Conservation (phyloP, 2,797 vertebrate species). For the Coreius guichenoti region DNA sequence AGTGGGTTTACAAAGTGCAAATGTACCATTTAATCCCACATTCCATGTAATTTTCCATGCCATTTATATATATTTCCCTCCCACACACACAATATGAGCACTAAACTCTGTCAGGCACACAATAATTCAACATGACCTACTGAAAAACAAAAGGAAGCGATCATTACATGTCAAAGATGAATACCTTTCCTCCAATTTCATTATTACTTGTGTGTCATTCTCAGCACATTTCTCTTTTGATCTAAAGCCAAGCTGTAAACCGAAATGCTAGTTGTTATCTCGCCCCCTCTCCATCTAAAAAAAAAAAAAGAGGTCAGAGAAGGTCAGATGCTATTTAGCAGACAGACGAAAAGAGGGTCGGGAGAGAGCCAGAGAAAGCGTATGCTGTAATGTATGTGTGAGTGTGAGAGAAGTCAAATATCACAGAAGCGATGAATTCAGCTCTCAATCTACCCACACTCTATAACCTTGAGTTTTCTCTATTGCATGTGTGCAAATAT, state of each 20-base stretch:
- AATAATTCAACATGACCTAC: conserved; percentile 16
- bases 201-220: conserved; percentile 20
- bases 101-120: conserved; percentile 7
- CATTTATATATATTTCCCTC: neutral
- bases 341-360: conserved; percentile 42
- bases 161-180: conserved; percentile 33
- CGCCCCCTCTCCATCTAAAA: conserved; percentile 6
- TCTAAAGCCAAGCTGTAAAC: conserved; percentile 30
- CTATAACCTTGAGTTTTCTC: conserved; percentile 33
- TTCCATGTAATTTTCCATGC: neutral
- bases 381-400: neutral
- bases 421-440: conserved; percentile 1
- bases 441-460: neutral
- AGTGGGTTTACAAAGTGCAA: neutral
- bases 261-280: conserved; percentile 22
- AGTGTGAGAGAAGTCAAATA: conserved; percentile 18
- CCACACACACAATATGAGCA: neutral
- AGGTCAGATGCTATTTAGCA: conserved; percentile 42
- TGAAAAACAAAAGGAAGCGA: conserved; percentile 22
- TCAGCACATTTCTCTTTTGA: conserved; percentile 29
- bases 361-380: conserved; percentile 46
- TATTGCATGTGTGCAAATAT: conserved; percentile 27
- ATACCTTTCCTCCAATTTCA: conserved; percentile 30
- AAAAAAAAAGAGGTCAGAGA: conserved; percentile 17
- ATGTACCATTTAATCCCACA: neutral